Conservation (phyloP, 2,113 vertebrate genomes). For the Conger conger region DNA sequence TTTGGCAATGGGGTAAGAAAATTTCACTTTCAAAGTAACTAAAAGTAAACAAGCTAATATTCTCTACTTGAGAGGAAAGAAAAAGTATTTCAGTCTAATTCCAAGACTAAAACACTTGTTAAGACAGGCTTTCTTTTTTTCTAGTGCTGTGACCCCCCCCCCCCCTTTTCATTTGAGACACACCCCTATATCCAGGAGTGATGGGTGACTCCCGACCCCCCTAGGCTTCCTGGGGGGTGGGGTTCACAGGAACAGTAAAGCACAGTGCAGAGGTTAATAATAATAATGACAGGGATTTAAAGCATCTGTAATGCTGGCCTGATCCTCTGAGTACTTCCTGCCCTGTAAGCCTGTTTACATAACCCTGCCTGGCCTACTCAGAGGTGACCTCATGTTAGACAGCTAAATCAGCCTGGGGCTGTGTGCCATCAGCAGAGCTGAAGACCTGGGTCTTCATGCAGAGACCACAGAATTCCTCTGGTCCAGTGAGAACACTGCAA, state of each 20-base stretch:
- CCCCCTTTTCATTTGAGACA: too few relatives aligned
- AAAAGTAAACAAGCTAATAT: too few relatives aligned
- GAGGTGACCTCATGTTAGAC: conserved; percentile 3
- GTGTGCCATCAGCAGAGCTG: background rate
- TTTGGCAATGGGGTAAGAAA: too few relatives aligned
- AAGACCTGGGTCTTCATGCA: background rate
- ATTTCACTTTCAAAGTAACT: too few relatives aligned
- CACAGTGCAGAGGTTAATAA: conserved; percentile 14
- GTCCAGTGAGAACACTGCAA: background rate
- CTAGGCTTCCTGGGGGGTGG: background rate
- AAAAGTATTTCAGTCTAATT: too few relatives aligned
- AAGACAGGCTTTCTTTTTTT: too few relatives aligned
- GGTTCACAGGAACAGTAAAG: background rate
- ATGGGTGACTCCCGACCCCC: too few relatives aligned
- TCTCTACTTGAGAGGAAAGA: too few relatives aligned
- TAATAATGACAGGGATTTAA: conserved; percentile 57
- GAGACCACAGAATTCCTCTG: background rate
- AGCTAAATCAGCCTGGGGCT: background rate
- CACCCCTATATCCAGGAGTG: too few relatives aligned
- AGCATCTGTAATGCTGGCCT: conserved; percentile 57
- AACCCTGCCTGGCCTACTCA: conserved; percentile 59
- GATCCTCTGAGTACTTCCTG: conserved; percentile 59
- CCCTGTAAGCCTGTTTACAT: conserved; percentile 70
- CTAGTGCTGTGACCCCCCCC: too few relatives aligned
- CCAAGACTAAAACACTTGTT: too few relatives aligned